Conservation (phyloP, 1,140 invertebrate species). For the Sarcophaga peregrina region DNA sequence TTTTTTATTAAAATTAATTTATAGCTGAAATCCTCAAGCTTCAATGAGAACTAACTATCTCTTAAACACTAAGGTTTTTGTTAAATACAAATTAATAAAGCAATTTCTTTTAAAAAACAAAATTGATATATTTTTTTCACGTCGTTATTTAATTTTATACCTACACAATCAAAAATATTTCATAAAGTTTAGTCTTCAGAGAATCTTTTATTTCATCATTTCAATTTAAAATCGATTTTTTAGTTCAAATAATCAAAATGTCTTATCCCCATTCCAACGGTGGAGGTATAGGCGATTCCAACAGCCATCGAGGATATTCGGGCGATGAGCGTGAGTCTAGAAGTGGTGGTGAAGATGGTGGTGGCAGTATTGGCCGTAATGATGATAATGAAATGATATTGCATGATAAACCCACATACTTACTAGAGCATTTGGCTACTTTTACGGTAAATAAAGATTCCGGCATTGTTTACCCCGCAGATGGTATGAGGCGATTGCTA, state of each 20-base stretch:
- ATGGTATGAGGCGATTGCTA: constrained; percentile 94
- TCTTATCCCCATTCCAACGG: constrained; percentile 43
- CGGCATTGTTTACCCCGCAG: constrained; percentile 87
- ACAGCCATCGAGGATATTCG: constrained; percentile 53
- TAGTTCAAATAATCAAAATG: constrained; percentile 29
- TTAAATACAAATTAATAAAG: too few relatives aligned
- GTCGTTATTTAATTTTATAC: not conserved
- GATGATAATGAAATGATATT: constrained; percentile 38
- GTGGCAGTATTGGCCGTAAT: constrained; percentile 50
- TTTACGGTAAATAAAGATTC: constrained; percentile 93
- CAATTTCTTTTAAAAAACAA: too few relatives aligned
- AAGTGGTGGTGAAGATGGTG: constrained; percentile 59
- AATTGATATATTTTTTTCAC: not conserved
- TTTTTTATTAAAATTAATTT: too few relatives aligned
- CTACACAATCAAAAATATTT: too few relatives aligned
- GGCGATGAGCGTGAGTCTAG: constrained; percentile 58
- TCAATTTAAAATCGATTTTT: not conserved
- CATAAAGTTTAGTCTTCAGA: too few relatives aligned
- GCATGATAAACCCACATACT: constrained; percentile 80
- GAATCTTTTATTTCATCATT: too few relatives aligned
- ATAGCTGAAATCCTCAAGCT: too few relatives aligned
- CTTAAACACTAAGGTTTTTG: too few relatives aligned
- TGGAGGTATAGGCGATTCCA: not conserved
- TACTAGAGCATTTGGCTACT: constrained; percentile 97
- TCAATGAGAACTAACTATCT: too few relatives aligned